Evolutionary conservation across 2,113 vertebrate genomes (phyloP), one percentile per base, ranked within the genome.

Genomic region (Telmatochromis brichardi): DNA sequence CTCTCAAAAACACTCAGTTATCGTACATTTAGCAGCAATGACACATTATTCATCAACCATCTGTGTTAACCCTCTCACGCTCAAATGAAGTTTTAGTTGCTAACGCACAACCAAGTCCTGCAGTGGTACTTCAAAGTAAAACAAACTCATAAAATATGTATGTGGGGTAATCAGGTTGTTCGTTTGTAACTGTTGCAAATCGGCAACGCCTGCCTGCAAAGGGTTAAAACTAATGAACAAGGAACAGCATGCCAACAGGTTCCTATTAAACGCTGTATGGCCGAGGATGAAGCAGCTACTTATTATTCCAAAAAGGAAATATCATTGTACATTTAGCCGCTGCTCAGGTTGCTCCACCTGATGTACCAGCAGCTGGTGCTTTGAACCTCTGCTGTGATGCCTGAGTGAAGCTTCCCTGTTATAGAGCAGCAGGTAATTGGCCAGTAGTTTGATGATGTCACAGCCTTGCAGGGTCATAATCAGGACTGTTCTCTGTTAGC

Each of bases 161-260:
- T 51, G 50, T 51, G 50, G 50, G 50, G 50, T 5, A 51, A 51
- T 51, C 17, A n/a, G 5, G 17, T 19, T 51, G 47, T 51, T 51
- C 1, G 17, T 19, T 19, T 51, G 2, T 51, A 19, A 51, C 47
- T 51, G 47, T 3, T n/a, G n/a, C n/a, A n/a, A n/a, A n/a, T n/a
- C n/a, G n/a, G n/a, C n/a, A n/a, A n/a, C n/a, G 17, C 1, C 50
- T 51, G 17, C 50, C 50, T 51, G 0, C 8, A 51, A 8, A 51
- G 17, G 2, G 50, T n/a, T 63, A 4, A 11, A 63, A 7, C 31
- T n/a, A 63, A 63, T 1, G 5, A 35, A 33, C 17, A 4, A 63
- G 58, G 17, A 33, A 65, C 1, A n/a, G 1, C 60, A n/a, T 37
- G 33, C 17, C 60, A 37, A 65, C 60, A 65, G 19, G 31, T 65